Conservation (phyloP, 2,113 vertebrate genomes). For the Nymphicus hollandicus region DNA sequence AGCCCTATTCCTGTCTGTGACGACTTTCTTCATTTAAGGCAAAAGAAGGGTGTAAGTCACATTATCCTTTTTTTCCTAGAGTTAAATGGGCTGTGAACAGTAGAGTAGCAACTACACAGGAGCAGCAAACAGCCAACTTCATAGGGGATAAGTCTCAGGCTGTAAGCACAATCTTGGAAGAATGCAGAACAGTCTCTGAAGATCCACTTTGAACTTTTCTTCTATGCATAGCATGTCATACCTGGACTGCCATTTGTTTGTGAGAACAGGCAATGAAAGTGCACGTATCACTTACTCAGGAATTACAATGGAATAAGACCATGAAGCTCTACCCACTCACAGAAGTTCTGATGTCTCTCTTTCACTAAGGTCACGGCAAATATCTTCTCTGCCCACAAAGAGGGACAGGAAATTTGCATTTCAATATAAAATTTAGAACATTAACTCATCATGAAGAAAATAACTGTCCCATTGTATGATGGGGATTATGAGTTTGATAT, state of each 20-base stretch:
- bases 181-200: background rate
- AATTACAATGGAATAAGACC: background rate
- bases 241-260: background rate
- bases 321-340: background rate
- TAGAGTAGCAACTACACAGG: background rate
- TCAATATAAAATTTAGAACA: background rate
- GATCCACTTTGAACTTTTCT: background rate
- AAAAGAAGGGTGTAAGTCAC: background rate
- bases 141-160: background rate
- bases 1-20: background rate
- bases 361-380: background rate
- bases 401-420: background rate
- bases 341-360: background rate
- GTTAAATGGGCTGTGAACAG: background rate
- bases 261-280: background rate
- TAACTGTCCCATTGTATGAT: background rate
- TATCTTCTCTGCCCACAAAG: background rate
- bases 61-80: background rate
- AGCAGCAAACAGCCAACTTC: background rate
- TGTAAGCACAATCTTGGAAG: background rate
- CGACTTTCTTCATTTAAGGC: background rate
- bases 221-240: background rate
- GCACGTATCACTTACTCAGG: background rate
- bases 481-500: background rate
- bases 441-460: background rate